Percentiles rank a stretch among this genome's conserved stretches.
Conservation (phyloP, 1,140 invertebrate species). For the Saccostrea glomerata region DNA sequence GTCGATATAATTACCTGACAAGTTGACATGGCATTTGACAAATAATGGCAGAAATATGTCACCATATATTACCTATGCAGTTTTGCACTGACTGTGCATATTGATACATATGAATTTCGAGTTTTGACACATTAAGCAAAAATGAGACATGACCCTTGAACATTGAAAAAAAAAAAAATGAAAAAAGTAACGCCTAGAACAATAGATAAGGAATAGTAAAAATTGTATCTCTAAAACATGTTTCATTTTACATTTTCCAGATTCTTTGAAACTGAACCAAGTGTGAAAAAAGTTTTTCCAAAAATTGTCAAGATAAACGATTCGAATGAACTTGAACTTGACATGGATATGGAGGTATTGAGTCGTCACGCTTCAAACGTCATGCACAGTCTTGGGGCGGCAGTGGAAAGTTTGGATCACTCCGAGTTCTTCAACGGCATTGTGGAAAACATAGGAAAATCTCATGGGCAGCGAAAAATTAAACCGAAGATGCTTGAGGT, state of each 20-base stretch:
- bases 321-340: slow-evolving; percentile 55
- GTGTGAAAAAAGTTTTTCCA: slow-evolving; percentile 54
- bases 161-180: neutral
- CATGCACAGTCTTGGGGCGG: slow-evolving; percentile 62
- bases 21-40: too few species aligned
- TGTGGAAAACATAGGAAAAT: slow-evolving; percentile 56
- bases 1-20: too few species aligned
- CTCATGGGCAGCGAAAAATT: slow-evolving; percentile 53
- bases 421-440: slow-evolving; percentile 54
- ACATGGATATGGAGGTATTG: slow-evolving; percentile 55
- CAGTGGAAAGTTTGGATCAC: slow-evolving; percentile 63
- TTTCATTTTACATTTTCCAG: slow-evolving; percentile 39
- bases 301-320: slow-evolving; percentile 59
- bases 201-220: neutral
- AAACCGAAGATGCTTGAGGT: slow-evolving; percentile 60
- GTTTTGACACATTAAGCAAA: too few species aligned
- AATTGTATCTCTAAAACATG: neutral
- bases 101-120: too few species aligned
- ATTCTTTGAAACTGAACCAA: slow-evolving; percentile 56
- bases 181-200: neutral
- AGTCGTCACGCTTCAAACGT: slow-evolving; percentile 58
- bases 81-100: too few species aligned
- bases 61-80: too few species aligned
- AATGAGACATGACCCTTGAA: too few species aligned
- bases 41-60: too few species aligned